These are phyloP conservation scores for Musca domestica DNA, from an alignment of 1,140 invertebrate genomes.

Conservation along the genomic window DNA sequence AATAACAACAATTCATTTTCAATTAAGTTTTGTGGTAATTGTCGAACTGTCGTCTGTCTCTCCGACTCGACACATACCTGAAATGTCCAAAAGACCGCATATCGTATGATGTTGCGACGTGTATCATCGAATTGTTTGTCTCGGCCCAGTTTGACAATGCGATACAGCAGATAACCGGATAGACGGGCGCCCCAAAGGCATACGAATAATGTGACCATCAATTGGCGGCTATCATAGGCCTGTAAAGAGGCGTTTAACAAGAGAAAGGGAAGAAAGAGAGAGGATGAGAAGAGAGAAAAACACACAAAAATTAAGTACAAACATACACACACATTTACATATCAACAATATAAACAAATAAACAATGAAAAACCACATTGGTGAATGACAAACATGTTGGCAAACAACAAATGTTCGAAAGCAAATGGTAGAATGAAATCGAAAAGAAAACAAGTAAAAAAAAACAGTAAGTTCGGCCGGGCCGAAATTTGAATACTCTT, in stretches of 20 bases:
- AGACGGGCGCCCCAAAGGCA: constrained; percentile 82
- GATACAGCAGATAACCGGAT: constrained; percentile 81
- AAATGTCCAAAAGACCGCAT: constrained; percentile 89
- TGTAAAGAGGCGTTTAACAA: constrained; percentile 48
- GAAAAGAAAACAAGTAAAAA: too few species aligned
- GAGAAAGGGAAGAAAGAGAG: neutral
- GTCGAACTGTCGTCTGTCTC: neutral
- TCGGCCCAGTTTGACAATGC: constrained; percentile 84
- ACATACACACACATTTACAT: neutral
- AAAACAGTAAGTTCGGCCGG: too few species aligned
- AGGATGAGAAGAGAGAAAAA: neutral
- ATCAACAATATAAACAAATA: too few species aligned
- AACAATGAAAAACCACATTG: too few species aligned
- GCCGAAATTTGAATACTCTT: too few species aligned
- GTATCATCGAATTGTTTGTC: constrained; percentile 89
- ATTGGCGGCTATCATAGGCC: constrained; percentile 80
- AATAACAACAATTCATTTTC: neutral
- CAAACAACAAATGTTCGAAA: too few species aligned
- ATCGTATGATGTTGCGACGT: constrained; percentile 78
- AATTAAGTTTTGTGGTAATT: neutral
- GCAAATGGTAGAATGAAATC: too few species aligned
- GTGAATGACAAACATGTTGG: too few species aligned
- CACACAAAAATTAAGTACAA: neutral
- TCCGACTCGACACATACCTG: constrained; percentile 60
- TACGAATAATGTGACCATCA: constrained; percentile 83